Evolutionary conservation across 2,113 vertebrate species (phyloP).

Genomic region (Phocoena sinus): DNA sequence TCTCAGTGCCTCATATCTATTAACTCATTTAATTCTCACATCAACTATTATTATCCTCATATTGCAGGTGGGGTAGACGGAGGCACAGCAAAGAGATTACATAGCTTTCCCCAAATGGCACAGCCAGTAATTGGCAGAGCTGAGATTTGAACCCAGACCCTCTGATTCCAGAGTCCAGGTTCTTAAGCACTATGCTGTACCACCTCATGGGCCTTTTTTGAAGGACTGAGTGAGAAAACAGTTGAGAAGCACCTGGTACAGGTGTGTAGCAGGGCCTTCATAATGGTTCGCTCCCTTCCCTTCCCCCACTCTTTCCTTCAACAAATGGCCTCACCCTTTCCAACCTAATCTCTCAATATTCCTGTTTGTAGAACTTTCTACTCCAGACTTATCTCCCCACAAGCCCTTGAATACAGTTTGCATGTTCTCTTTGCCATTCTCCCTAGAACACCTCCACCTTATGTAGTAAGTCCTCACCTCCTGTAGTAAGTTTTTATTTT

Average conservation of each 20-base stretch:
- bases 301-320: background rate
- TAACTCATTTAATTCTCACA: background rate
- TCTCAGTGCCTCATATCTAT: background rate
- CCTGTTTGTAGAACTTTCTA: background rate
- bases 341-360: background rate
- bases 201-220: background rate
- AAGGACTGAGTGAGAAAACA: background rate
- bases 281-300: background rate
- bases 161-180: background rate
- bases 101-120: background rate
- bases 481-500: background rate
- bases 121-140: background rate
- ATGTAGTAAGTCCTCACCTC: no score
- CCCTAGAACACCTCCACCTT: background rate
- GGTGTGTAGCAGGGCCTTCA: background rate
- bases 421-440: background rate
- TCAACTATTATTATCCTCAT: background rate
- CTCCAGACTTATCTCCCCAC: background rate
- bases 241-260: background rate
- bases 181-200: background rate
- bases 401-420: background rate
- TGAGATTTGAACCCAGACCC: background rate
- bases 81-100: background rate
- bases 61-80: background rate
- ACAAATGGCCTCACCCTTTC: background rate